phyloP scores from a whole-genome alignment of 2,113 vertebrate genomes.

The Maylandia zebra region DNA sequence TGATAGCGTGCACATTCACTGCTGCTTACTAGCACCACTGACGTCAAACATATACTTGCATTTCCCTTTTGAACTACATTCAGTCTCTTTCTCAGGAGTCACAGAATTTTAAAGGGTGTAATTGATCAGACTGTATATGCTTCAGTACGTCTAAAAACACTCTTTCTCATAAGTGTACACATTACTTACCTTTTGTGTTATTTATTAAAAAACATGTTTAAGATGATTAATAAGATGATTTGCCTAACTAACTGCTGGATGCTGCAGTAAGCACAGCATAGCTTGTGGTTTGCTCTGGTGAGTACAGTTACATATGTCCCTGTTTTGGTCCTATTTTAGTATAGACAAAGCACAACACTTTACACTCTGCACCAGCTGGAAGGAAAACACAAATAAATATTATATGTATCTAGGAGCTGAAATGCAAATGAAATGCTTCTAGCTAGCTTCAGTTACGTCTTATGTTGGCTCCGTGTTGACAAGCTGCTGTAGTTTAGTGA shows the following conservation, averaged over 20 bases:
- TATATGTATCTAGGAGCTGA: not conserved
- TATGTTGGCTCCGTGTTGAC: not conserved
- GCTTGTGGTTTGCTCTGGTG: not conserved
- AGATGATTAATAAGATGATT: not conserved
- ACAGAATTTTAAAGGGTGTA: not conserved
- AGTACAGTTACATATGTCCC: not conserved
- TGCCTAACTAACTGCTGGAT: not conserved
- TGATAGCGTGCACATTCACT: conserved; percentile 3
- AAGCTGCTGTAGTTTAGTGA: not conserved
- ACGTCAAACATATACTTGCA: not conserved
- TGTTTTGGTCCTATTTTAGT: not conserved
- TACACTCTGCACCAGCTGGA: not conserved
- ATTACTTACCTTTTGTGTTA: not conserved
- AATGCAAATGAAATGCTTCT: not conserved
- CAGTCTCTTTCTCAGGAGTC: not conserved
- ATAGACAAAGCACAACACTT: not conserved
- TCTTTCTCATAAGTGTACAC: not conserved
- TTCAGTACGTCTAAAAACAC: not conserved
- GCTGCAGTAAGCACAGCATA: not conserved
- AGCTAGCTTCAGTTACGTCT: not conserved
- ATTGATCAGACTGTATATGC: not conserved
- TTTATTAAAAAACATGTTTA: not conserved
- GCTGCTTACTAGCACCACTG: not conserved
- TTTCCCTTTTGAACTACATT: not conserved
- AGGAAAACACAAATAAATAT: not conserved